Conservation (phyloP, 2,888 invertebrate species). For the Agapostemon virescens region DNA sequence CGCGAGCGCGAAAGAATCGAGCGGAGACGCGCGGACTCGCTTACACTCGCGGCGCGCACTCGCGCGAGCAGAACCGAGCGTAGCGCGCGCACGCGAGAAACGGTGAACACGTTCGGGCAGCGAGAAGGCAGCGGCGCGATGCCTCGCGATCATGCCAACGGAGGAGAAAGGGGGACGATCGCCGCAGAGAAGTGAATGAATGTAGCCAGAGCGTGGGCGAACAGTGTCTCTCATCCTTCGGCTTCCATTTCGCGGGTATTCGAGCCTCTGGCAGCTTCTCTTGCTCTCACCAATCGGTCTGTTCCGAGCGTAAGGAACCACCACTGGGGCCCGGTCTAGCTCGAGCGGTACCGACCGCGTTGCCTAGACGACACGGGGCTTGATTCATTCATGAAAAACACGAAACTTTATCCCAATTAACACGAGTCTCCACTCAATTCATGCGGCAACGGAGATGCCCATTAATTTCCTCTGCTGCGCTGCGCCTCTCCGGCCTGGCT, state of each 20-base stretch:
- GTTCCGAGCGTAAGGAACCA: neutral
- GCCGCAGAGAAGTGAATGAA: constrained; percentile 76
- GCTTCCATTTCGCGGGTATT: neutral
- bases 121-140: constrained; percentile 48
- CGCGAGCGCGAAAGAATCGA: constrained; percentile 48
- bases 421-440: constrained; percentile 74
- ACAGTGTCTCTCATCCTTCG: constrained; percentile 71
- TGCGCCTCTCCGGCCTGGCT: constrained; percentile 38
- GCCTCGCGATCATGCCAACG: constrained; percentile 42
- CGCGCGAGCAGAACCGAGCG: constrained; percentile 12
- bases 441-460: constrained; percentile 63
- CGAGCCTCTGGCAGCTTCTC: neutral
- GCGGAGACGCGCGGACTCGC: constrained; percentile 38
- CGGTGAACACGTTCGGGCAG: constrained; percentile 57
- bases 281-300: neutral
- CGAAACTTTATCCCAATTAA: constrained; percentile 75
- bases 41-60: constrained; percentile 39
- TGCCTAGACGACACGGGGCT: constrained; percentile 63
- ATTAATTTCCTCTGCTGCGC: constrained; percentile 69
- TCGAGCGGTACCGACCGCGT: constrained; percentile 47
- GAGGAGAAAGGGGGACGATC: constrained; percentile 56
- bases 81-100: constrained; percentile 46
- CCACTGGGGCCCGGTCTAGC: constrained; percentile 4
- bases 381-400: constrained; percentile 76
- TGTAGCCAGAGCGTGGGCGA: constrained; percentile 75